Evolutionary conservation across 2,113 vertebrate genomes (phyloP).

Genomic region (Heterotis niloticus): DNA sequence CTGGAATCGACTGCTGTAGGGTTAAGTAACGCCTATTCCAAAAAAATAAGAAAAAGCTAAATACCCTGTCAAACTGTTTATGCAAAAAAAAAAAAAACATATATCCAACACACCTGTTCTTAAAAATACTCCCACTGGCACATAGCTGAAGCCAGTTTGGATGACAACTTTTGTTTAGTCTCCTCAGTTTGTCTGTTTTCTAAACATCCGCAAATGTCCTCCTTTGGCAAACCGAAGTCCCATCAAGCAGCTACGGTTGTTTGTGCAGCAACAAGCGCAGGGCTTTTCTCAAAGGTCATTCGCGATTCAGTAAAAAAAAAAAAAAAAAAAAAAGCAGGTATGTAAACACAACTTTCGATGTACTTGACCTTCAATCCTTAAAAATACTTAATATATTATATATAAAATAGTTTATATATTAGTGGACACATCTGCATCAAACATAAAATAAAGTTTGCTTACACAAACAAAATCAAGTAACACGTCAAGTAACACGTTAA

Average conservation of each 20-base stretch:
- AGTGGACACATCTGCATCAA: not conserved
- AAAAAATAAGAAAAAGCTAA: not conserved
- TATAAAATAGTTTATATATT: not conserved
- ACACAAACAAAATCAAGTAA: not conserved
- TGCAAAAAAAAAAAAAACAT: too few relatives aligned
- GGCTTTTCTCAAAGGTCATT: not conserved
- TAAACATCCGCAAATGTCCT: not conserved
- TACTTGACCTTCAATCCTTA: not conserved
- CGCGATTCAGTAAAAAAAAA: not conserved
- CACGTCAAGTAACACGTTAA: too few relatives aligned
- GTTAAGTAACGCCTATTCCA: not conserved
- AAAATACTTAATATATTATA: constrained; percentile 15
- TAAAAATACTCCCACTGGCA: too few relatives aligned
- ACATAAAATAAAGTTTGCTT: too few relatives aligned
- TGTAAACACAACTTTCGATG: not conserved
- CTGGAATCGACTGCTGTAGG: not conserved
- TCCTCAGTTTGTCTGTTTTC: not conserved
- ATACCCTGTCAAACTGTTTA: too few relatives aligned
- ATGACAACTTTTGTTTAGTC: not conserved
- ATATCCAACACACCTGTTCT: too few relatives aligned
- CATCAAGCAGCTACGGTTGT: not conserved
- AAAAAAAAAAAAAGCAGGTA: not conserved
- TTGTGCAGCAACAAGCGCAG: not conserved
- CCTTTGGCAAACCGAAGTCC: not conserved
- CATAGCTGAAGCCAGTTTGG: too few relatives aligned